These are phyloP conservation scores for Rhinopomastus cyanomelas DNA, from an alignment of 2,113 vertebrate genomes.

Conservation along the genomic window DNA sequence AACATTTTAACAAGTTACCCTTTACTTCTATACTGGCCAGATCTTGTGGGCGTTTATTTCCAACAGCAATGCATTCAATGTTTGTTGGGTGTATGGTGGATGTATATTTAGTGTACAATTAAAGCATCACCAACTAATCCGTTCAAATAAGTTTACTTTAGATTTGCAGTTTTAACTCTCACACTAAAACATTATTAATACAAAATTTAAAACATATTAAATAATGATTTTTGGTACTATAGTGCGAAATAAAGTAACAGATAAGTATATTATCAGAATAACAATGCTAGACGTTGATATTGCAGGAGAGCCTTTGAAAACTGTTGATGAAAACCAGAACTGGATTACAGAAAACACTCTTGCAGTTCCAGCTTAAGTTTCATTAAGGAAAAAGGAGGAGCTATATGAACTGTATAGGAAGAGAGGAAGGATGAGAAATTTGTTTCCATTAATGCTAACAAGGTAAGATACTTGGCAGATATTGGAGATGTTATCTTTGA, in stretches of 20 bases:
- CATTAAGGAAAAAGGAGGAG: not conserved
- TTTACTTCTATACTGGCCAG: not conserved
- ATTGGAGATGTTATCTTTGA: not conserved
- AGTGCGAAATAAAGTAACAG: not conserved
- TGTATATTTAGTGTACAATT: not conserved
- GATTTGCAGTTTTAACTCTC: not conserved
- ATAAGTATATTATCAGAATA: not conserved
- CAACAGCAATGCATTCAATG: not conserved
- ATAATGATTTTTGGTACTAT: not conserved
- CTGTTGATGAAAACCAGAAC: not conserved
- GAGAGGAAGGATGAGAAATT: not conserved
- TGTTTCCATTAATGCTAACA: not conserved
- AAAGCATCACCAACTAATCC: not conserved
- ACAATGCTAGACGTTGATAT: not conserved
- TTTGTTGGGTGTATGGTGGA: not conserved
- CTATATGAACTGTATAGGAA: not conserved
- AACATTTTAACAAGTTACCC: not conserved
- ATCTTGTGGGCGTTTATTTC: not conserved
- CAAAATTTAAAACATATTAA: too few species aligned
- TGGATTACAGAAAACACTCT: not conserved
- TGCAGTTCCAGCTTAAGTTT: not conserved
- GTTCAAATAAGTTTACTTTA: not conserved
- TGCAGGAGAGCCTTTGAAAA: not conserved
- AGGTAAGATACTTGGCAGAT: not conserved
- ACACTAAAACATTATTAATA: not conserved